Evolutionary conservation across 92 coral and sea anemone genomes (phyloP).

Genomic region (Epizoanthus fatuus): DNA sequence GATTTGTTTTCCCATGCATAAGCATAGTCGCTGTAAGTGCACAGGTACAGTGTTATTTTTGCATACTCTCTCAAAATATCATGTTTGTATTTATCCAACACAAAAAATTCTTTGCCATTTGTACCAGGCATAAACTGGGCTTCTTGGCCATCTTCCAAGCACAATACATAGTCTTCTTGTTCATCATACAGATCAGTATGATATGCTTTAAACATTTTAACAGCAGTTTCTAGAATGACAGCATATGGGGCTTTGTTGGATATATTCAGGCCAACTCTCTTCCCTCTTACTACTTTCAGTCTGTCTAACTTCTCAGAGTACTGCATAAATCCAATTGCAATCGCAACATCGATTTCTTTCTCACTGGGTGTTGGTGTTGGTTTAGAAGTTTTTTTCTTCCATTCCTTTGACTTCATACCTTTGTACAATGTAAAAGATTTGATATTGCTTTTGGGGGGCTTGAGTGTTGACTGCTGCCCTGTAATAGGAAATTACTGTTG

Average conservation of each 20-base stretch:
- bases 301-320: neutral
- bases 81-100: too few species aligned
- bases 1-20: too few species aligned
- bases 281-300: slow-evolving; percentile 10
- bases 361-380: slow-evolving; percentile 4
- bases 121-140: too few species aligned
- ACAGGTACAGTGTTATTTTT: too few species aligned
- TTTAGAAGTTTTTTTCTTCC: neutral
- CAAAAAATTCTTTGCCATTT: too few species aligned
- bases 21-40: too few species aligned
- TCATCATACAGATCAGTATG: too few species aligned
- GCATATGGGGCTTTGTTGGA: slow-evolving; percentile 21
- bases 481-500: too few species aligned
- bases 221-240: neutral
- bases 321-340: slow-evolving; percentile 7
- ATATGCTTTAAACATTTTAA: neutral
- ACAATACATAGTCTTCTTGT: too few species aligned
- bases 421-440: slow-evolving; percentile 4
- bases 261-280: neutral
- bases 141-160: too few species aligned
- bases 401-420: neutral
- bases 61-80: too few species aligned
- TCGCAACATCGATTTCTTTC: slow-evolving; percentile 4
- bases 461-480: too few species aligned
- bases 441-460: neutral